These are phyloP conservation scores for Formica exsecta DNA, from an alignment of 1,140 invertebrate genomes.

Conservation along the genomic window DNA sequence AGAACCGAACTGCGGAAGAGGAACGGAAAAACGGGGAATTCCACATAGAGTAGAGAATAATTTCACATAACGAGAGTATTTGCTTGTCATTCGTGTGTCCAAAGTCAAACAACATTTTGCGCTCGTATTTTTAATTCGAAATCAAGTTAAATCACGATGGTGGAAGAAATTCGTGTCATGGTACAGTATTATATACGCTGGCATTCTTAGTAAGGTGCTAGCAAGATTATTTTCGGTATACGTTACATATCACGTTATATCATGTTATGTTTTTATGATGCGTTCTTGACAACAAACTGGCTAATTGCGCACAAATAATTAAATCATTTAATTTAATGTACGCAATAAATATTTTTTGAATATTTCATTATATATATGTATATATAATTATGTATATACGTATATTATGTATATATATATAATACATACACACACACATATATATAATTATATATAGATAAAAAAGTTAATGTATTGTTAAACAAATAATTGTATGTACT, in stretches of 20 bases:
- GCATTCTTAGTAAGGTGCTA: not conserved
- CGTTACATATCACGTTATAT: too few relatives aligned
- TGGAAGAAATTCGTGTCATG: constrained; percentile 41
- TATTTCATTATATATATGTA: not conserved
- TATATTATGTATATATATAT: not conserved
- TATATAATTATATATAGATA: not conserved
- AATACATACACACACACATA: not conserved
- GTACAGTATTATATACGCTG: not conserved
- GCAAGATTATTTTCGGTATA: not conserved
- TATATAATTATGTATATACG: not conserved
- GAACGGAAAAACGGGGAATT: not conserved
- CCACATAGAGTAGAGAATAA: not conserved
- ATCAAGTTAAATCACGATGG: not conserved
- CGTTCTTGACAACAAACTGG: not conserved
- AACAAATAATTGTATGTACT: not conserved
- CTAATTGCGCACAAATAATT: too few relatives aligned
- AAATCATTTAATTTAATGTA: too few relatives aligned
- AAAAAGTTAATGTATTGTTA: not conserved
- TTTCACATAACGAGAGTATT: not conserved
- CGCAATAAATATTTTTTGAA: too few relatives aligned
- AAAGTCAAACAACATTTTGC: not conserved
- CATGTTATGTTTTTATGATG: not conserved
- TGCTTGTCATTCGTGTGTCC: not conserved
- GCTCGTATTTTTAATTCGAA: not conserved
- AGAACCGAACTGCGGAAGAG: too few relatives aligned